These are phyloP conservation scores for Tetragonisca angustula DNA, from an alignment of 2,888 invertebrate species.

Conservation along the genomic window DNA sequence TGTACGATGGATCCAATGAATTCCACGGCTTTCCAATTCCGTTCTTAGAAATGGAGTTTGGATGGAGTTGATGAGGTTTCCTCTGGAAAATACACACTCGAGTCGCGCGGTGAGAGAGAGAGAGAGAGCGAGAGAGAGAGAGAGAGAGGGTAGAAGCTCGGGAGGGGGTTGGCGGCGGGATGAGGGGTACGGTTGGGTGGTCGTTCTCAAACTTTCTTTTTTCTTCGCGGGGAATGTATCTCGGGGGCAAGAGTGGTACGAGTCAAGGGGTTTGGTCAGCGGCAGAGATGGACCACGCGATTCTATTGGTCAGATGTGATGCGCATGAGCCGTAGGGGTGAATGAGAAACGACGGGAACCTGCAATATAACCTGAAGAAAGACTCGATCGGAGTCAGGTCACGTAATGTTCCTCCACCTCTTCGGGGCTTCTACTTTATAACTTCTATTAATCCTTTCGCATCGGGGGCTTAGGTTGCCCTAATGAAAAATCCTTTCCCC, in stretches of 20 bases:
- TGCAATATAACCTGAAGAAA: slow-evolving; percentile 84
- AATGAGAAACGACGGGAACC: slow-evolving; percentile 83
- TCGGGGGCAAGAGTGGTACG: slow-evolving; percentile 76
- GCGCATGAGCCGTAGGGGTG: slow-evolving; percentile 82
- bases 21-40: slow-evolving; percentile 72
- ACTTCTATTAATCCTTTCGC: slow-evolving; percentile 84
- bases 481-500: slow-evolving; percentile 80
- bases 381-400: slow-evolving; percentile 84
- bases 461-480: slow-evolving; percentile 75
- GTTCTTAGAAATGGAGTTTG: slow-evolving; percentile 74
- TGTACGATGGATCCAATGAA: slow-evolving; percentile 64
- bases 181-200: neutral
- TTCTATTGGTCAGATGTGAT: slow-evolving; percentile 84
- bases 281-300: slow-evolving; percentile 82
- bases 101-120: slow-evolving; percentile 31
- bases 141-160: neutral
- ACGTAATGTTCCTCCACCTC: slow-evolving; percentile 84
- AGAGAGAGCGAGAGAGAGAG: neutral
- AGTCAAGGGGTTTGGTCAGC: slow-evolving; percentile 81
- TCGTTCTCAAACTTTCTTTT: slow-evolving; percentile 74
- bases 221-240: slow-evolving; percentile 77
- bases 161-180: neutral
- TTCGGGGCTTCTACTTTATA: slow-evolving; percentile 83
- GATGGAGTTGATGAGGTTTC: slow-evolving; percentile 74
- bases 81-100: slow-evolving; percentile 74